These are phyloP conservation scores for Elephas maximus DNA, from an alignment of 2,113 vertebrate genomes.

Conservation along the genomic window DNA sequence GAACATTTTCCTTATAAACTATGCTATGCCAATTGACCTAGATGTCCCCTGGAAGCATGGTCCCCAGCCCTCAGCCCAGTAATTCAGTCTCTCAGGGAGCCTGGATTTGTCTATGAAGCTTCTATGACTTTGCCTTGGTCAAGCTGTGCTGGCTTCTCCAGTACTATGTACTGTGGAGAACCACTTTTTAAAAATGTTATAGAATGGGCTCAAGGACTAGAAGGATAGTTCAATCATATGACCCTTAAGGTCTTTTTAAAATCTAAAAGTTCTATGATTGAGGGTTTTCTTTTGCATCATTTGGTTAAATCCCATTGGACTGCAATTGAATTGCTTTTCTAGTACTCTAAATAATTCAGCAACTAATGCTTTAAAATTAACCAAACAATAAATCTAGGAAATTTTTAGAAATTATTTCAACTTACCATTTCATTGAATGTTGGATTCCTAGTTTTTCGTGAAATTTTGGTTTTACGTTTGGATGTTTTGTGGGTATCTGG, in stretches of 20 bases:
- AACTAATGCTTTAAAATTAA: constrained; percentile 22
- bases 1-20: too few species aligned
- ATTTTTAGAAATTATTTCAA: constrained; percentile 56
- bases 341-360: constrained; percentile 37
- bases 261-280: background rate
- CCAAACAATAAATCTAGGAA: background rate
- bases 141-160: too few species aligned
- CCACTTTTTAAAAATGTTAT: background rate
- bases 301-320: background rate
- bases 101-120: too few species aligned
- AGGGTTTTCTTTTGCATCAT: background rate
- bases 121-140: too few species aligned
- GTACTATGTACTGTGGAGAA: background rate
- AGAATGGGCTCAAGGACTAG: background rate
- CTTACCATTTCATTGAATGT: constrained; percentile 99
- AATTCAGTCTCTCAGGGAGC: too few species aligned
- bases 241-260: background rate
- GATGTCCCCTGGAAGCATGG: too few species aligned
- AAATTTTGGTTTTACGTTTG: constrained; percentile 98
- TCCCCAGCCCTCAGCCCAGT: too few species aligned
- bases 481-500: constrained; percentile 97
- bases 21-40: too few species aligned
- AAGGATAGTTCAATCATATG: background rate
- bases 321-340: background rate
- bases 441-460: constrained; percentile 97